Conservation (phyloP, 2,113 vertebrate genomes). For the Bothrops jararaca region DNA sequence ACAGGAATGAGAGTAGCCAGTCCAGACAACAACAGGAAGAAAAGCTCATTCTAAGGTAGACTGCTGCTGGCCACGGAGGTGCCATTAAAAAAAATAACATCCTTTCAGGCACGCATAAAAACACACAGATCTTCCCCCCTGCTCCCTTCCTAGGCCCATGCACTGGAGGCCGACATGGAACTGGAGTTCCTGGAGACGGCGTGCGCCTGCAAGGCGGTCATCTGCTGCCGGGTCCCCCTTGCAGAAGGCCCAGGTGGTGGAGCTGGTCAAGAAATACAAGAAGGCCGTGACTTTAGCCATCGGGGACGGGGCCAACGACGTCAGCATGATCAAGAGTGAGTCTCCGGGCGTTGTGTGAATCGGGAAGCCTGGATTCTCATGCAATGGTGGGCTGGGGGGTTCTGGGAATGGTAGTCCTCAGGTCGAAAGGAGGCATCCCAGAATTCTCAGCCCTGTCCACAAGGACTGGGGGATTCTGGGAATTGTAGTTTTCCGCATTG, state of each 20-base stretch:
- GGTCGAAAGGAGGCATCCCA: not conserved
- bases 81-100: not conserved
- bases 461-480: not conserved
- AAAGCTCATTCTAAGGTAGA: not conserved
- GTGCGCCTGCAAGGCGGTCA: constrained; percentile 87
- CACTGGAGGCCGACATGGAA: constrained; percentile 93
- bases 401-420: not conserved
- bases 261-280: constrained; percentile 92
- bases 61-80: not conserved
- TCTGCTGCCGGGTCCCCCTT: constrained; percentile 91
- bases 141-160: constrained; percentile 77
- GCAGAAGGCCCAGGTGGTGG: constrained; percentile 95
- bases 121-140: not conserved
- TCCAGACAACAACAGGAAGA: not conserved
- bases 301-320: constrained; percentile 50
- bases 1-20: not conserved
- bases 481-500: not conserved
- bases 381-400: not conserved
- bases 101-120: not conserved
- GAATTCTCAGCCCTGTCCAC: not conserved
- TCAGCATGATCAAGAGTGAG: constrained; percentile 99
- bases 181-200: constrained; percentile 87
- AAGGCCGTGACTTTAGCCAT: constrained; percentile 91
- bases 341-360: not conserved
- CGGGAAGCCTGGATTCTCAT: no score